These are phyloP conservation scores for Artibeus lituratus DNA, from an alignment of 2,797 vertebrate species.

Conservation along the genomic window DNA sequence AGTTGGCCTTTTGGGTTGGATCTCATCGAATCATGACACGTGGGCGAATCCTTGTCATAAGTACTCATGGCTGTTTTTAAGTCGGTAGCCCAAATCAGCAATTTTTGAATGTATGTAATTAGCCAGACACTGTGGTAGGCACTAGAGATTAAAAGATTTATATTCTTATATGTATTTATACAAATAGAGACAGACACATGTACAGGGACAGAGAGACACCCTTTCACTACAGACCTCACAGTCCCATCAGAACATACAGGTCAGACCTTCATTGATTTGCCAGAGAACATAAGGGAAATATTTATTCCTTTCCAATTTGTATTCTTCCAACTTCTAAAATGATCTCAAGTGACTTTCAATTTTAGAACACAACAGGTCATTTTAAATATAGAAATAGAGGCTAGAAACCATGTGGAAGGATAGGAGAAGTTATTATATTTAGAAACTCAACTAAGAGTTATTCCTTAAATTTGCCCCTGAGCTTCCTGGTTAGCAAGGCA, in stretches of 20 bases:
- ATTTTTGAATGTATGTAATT: neutral
- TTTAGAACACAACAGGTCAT: neutral
- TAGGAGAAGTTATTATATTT: neutral
- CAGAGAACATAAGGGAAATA: neutral
- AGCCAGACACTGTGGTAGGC: neutral
- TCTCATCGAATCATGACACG: neutral
- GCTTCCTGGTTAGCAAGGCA: neutral
- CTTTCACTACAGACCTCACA: neutral
- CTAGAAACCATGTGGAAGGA: neutral
- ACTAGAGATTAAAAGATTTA: neutral
- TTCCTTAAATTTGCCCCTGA: neutral
- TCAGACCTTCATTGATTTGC: neutral
- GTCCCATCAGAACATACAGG: neutral
- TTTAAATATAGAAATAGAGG: neutral
- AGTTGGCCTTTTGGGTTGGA: neutral
- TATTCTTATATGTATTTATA: neutral
- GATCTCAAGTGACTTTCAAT: neutral
- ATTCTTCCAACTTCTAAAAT: neutral
- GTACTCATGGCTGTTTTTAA: neutral
- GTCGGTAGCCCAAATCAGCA: neutral
- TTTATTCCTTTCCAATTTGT: neutral
- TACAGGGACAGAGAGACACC: neutral
- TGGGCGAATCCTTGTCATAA: neutral
- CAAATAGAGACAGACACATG: too few relatives aligned
- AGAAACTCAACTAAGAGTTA: neutral